Percentiles rank a stretch among this genome's conserved stretches.
phyloP scores from a whole-genome alignment of 2,797 vertebrate species.

The Peromyscus eremicus region DNA sequence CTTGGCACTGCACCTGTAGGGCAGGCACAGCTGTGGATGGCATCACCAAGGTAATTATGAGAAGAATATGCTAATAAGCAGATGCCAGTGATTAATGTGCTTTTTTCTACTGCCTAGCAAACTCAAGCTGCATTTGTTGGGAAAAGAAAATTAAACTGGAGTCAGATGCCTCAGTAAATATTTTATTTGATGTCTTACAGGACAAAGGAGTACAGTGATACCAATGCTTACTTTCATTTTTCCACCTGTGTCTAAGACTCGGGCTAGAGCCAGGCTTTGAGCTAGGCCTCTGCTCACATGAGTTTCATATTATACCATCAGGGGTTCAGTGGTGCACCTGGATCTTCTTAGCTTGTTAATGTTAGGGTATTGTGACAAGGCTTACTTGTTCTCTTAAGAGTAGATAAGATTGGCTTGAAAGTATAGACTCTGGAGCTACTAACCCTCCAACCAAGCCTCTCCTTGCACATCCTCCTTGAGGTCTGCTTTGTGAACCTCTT shows the following conservation, averaged over 20 bases:
- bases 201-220: not conserved
- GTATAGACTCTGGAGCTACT: not conserved
- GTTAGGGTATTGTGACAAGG: too few species aligned
- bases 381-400: not conserved
- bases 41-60: slow-evolving; percentile 66
- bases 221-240: not conserved
- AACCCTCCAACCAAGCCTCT: not conserved
- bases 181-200: not conserved
- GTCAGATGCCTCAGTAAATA: slow-evolving; percentile 41
- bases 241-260: not conserved
- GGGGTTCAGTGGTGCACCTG: too few species aligned
- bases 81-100: slow-evolving; percentile 75
- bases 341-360: not conserved
- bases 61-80: slow-evolving; percentile 79
- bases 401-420: not conserved
- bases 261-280: not conserved
- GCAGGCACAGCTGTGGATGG: slow-evolving; percentile 77
- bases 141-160: slow-evolving; percentile 55
- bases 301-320: not conserved
- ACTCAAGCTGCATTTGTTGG: slow-evolving; percentile 54
- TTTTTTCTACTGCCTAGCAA: slow-evolving; percentile 53
- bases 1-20: slow-evolving; percentile 27
- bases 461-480: not conserved
- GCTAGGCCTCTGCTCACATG: not conserved
- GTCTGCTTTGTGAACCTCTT: not conserved